Evolutionary conservation across 1,140 invertebrate species (phyloP).

Genomic region (Drosophila bipectinata): DNA sequence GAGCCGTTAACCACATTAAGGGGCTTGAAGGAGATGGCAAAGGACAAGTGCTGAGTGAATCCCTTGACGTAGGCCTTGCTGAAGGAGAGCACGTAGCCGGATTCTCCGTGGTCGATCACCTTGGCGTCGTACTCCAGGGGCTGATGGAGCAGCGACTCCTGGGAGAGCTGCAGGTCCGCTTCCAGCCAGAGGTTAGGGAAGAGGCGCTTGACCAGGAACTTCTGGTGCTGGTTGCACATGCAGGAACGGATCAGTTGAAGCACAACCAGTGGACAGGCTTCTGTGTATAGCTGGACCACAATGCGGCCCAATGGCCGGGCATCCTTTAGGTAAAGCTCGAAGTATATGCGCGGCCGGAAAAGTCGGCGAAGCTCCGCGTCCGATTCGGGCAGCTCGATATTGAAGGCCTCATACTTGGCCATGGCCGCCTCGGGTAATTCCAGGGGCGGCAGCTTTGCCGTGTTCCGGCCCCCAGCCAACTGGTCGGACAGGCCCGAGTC

Average conservation of each 20-base stretch:
- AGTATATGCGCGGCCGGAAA: conserved; percentile 61
- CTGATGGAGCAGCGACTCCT: conserved; percentile 23
- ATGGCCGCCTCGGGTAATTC: conserved; percentile 33
- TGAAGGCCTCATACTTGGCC: conserved; percentile 52
- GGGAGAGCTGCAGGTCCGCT: conserved; percentile 38
- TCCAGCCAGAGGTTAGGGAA: conserved; percentile 76
- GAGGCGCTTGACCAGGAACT: conserved; percentile 51
- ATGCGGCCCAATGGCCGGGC: conserved; percentile 60
- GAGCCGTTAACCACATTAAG: conserved; percentile 63
- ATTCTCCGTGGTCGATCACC: conserved; percentile 60
- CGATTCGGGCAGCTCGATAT: conserved; percentile 37
- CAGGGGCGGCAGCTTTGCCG: neutral
- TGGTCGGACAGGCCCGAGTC: conserved; percentile 40
- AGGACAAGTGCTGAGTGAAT: conserved; percentile 48
- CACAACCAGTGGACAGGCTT: conserved; percentile 70
- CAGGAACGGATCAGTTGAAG: conserved; percentile 66
- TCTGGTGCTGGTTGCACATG: conserved; percentile 34
- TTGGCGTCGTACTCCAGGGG: conserved; percentile 68
- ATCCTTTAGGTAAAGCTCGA: conserved; percentile 63
- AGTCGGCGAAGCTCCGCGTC: conserved; percentile 47
- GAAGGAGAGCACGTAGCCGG: conserved; percentile 62
- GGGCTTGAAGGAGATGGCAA: conserved; percentile 74
- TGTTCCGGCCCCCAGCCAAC: neutral
- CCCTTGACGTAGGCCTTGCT: conserved; percentile 54
- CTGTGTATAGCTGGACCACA: conserved; percentile 70